Evolutionary conservation across 2,888 invertebrate species (phyloP).

Genomic region (Lamproptera curius): DNA sequence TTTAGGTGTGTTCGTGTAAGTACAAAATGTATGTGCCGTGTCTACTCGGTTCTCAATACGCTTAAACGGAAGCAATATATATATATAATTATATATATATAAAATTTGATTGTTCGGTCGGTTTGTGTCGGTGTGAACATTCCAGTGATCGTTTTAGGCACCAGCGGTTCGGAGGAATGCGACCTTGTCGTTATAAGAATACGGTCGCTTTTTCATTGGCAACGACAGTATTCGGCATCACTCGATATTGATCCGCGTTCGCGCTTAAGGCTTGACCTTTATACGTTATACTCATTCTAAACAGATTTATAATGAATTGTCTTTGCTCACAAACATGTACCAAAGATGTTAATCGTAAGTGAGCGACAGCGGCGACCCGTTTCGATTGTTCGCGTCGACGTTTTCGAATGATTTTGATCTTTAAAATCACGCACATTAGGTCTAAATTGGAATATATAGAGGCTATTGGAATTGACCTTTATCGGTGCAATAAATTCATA

Average conservation of each 20-base stretch:
- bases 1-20: constrained; percentile 62
- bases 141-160: constrained; percentile 51
- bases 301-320: constrained; percentile 44
- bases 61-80: constrained; percentile 66
- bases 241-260: constrained; percentile 40
- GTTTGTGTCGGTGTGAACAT: constrained; percentile 50
- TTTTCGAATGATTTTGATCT: constrained; percentile 5
- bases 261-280: constrained; percentile 42
- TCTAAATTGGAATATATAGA: constrained; percentile 3
- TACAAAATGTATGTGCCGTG: constrained; percentile 68
- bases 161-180: constrained; percentile 22
- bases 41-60: constrained; percentile 64
- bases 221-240: constrained; percentile 51
- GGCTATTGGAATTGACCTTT: not conserved
- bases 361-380: constrained; percentile 35
- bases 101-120: constrained; percentile 29
- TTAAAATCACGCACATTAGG: constrained; percentile 10
- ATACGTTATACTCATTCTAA: constrained; percentile 37
- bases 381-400: constrained; percentile 39
- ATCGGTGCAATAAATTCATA: not conserved
- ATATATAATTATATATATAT: constrained; percentile 49
- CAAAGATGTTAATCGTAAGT: constrained; percentile 53
- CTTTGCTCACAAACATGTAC: constrained; percentile 75
- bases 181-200: constrained; percentile 24
- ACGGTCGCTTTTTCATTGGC: constrained; percentile 35